These are phyloP conservation scores for Cremastobaeus sp. DNA, from an alignment of 2,888 invertebrate genomes.

Conservation along the genomic window DNA sequence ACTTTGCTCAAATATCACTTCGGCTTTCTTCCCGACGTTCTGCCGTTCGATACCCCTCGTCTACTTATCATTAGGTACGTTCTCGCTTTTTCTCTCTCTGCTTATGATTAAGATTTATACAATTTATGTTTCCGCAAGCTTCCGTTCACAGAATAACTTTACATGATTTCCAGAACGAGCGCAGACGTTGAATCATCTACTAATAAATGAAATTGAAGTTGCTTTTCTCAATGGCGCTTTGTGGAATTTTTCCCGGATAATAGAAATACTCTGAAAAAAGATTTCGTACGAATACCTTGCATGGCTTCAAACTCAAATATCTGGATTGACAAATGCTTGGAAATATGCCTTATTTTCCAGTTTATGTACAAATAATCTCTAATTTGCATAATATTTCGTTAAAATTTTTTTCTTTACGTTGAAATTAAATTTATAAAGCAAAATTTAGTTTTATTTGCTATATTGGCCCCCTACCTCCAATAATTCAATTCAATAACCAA, in stretches of 20 bases:
- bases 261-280: neutral
- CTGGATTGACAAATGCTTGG: too few relatives aligned
- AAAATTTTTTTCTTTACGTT: too few relatives aligned
- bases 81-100: conserved; percentile 32
- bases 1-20: conserved; percentile 76
- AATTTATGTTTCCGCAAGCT: conserved; percentile 69
- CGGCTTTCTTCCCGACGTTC: conserved; percentile 64
- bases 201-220: conserved; percentile 17
- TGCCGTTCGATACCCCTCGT: conserved; percentile 57
- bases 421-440: too few relatives aligned
- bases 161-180: conserved; percentile 40
- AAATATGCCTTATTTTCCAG: too few relatives aligned
- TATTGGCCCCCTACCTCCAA: too few relatives aligned
- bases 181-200: conserved; percentile 12
- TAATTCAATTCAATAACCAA: too few relatives aligned
- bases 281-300: neutral
- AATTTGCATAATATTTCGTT: too few relatives aligned
- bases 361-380: too few relatives aligned
- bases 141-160: conserved; percentile 61
- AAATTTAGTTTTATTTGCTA: too few relatives aligned
- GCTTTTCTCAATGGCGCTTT: conserved; percentile 12
- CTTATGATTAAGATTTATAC: conserved; percentile 69
- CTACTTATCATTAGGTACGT: conserved; percentile 52
- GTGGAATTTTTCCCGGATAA: too few relatives aligned
- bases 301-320: too few relatives aligned